phyloP scores from a whole-genome alignment of 1,140 invertebrate species.

The Mycetomoellerius zeteki region DNA sequence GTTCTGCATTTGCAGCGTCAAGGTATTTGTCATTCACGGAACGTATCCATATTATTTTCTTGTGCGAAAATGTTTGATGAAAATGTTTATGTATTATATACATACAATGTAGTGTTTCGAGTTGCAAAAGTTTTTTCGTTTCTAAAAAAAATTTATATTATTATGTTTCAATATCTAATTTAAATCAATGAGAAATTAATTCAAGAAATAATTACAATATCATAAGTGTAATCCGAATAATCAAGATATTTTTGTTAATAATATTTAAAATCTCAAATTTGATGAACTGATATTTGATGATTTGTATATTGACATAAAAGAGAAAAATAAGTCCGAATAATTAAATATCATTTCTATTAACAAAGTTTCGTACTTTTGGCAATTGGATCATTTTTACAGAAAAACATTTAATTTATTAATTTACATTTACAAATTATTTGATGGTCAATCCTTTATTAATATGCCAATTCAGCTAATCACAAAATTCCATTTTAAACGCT shows the following conservation, averaged over 20 bases:
- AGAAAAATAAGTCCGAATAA: conserved; percentile 18
- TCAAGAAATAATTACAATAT: background rate
- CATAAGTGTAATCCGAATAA: background rate
- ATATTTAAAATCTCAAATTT: background rate
- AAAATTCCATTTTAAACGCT: conserved; percentile 10
- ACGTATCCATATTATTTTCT: background rate
- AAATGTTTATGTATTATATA: background rate
- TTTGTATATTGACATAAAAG: background rate
- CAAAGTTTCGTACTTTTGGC: background rate
- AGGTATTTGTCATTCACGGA: background rate
- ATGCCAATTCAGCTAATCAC: conserved; percentile 18
- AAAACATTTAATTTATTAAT: conserved; percentile 28
- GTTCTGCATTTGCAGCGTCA: background rate
- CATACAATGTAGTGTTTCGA: background rate
- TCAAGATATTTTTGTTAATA: background rate
- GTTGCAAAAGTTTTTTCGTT: background rate
- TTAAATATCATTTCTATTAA: background rate
- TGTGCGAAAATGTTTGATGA: conserved; percentile 20
- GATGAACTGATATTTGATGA: background rate
- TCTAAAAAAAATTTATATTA: background rate
- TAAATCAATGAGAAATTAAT: conserved; percentile 5
- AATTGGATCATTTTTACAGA: background rate
- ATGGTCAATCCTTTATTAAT: conserved; percentile 17
- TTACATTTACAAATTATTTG: conserved; percentile 31
- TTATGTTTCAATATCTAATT: background rate